Percentiles rank a stretch among this genome's conserved stretches.
phyloP scores from a whole-genome alignment of 2,888 invertebrate species.

The Agonum fuliginosum region DNA sequence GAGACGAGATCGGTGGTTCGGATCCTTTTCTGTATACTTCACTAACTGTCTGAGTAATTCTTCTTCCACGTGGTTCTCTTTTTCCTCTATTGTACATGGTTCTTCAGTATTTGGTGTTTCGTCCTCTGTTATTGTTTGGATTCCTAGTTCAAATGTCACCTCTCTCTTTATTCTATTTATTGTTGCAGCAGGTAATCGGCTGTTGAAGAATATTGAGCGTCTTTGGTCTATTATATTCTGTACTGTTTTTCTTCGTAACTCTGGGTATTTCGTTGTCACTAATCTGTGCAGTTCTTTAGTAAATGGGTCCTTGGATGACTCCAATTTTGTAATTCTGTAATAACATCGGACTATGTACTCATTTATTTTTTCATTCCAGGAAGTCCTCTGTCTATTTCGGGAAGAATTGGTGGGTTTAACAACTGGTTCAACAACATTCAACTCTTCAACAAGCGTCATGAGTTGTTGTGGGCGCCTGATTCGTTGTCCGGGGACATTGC shows the following conservation, averaged over 20 bases:
- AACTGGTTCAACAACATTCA: background rate
- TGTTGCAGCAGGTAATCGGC: background rate
- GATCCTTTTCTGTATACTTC: background rate
- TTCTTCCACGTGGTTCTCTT: background rate
- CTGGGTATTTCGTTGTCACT: background rate
- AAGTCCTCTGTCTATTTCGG: background rate
- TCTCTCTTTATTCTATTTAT: background rate
- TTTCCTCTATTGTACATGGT: background rate
- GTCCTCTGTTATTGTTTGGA: background rate
- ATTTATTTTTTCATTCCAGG: background rate
- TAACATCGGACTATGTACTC: slow-evolving; percentile 2
- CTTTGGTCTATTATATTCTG: slow-evolving; percentile 31
- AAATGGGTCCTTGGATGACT: background rate
- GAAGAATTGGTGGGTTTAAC: slow-evolving; percentile 11
- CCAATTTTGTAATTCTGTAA: slow-evolving; percentile 14
- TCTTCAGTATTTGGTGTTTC: background rate
- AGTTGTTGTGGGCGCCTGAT: background rate
- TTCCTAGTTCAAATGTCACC: background rate
- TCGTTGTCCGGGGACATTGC: background rate
- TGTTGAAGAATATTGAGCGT: background rate
- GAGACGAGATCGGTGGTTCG: background rate
- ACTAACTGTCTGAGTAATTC: background rate
- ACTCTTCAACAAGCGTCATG: background rate
- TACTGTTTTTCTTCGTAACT: background rate
- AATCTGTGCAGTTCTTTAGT: background rate